Conservation (phyloP, 2,113 vertebrate species). For the Ceuthmochares aereus region DNA sequence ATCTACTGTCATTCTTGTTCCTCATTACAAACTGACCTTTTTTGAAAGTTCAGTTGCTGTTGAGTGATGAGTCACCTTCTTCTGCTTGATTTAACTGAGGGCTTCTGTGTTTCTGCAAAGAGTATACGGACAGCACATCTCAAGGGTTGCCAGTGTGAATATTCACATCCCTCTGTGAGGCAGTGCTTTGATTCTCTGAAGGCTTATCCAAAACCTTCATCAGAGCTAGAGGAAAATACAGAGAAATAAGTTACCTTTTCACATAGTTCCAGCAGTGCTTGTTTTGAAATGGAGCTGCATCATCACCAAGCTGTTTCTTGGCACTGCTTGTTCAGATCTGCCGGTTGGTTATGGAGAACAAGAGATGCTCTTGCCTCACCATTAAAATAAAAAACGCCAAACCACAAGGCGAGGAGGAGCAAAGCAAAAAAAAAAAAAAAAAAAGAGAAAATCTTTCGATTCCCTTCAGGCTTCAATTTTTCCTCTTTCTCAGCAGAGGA, state of each 20-base stretch:
- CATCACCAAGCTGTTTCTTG: not conserved
- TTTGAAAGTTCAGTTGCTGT: not conserved
- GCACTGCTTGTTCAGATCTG: not conserved
- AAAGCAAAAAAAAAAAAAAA: not conserved
- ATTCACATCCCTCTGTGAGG: not conserved
- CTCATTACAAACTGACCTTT: constrained; percentile 12
- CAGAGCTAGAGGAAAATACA: not conserved
- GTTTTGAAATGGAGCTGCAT: not conserved
- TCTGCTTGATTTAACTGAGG: not conserved
- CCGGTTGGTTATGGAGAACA: not conserved
- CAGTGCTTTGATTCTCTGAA: not conserved
- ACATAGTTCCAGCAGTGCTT: not conserved
- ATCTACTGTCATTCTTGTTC: not conserved
- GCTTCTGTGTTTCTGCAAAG: not conserved
- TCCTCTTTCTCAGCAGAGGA: not conserved
- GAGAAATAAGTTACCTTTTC: not conserved
- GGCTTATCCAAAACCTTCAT: not conserved
- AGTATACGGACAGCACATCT: accelerated
- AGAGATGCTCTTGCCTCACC: not conserved
- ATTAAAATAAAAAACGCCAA: not conserved
- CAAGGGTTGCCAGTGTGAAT: accelerated
- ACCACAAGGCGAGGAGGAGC: not conserved
- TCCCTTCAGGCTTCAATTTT: not conserved
- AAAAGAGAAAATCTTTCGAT: not conserved
- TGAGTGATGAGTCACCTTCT: constrained; percentile 7